Percentiles rank a stretch among this genome's conserved stretches.
Conservation (phyloP, 2,113 vertebrate species). For the Enhydra lutris region DNA sequence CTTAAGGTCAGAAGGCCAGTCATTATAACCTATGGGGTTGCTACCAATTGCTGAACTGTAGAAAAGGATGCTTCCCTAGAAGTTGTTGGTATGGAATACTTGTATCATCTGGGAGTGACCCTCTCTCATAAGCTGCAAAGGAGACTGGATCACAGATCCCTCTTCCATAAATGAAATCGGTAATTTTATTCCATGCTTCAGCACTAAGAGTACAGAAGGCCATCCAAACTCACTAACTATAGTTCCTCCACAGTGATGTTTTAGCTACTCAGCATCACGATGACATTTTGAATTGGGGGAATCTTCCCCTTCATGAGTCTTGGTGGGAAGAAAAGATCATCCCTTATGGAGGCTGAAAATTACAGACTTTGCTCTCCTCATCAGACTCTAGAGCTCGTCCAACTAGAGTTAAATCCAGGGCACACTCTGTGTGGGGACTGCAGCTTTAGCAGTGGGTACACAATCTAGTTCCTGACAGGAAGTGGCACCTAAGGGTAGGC, state of each 20-base stretch:
- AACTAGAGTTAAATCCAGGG: neutral
- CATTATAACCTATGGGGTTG: neutral
- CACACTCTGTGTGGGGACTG: neutral
- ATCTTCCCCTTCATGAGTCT: neutral
- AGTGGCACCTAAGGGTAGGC: neutral
- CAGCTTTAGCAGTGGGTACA: neutral
- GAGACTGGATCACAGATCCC: neutral
- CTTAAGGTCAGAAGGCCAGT: neutral
- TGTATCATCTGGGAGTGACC: neutral
- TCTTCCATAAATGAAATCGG: neutral
- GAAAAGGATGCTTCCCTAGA: neutral
- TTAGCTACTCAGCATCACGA: neutral
- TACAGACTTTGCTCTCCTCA: neutral
- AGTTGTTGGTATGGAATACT: neutral
- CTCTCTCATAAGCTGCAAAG: neutral
- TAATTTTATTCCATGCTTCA: neutral
- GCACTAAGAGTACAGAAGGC: neutral
- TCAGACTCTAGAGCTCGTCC: neutral
- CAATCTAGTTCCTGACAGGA: neutral
- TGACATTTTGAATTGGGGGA: neutral
- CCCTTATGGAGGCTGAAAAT: neutral
- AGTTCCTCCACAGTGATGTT: neutral
- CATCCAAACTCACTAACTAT: neutral
- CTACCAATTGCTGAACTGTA: neutral
- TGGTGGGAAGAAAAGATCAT: neutral